Evolutionary conservation across 1,140 invertebrate species (phyloP).

Genomic region (Rhyacophila brunnea): DNA sequence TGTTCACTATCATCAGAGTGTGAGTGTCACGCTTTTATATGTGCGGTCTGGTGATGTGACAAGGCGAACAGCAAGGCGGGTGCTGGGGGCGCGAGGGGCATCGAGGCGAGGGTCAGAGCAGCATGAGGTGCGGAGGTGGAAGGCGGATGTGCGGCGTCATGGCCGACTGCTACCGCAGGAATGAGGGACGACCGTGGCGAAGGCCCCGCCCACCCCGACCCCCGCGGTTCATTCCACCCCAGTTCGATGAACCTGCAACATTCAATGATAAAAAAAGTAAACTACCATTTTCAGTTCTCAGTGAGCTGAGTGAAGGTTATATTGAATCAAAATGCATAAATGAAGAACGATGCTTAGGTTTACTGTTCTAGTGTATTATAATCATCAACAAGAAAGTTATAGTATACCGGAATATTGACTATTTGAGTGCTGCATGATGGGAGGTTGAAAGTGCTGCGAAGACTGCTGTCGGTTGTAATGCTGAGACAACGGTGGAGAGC

Average conservation of each 20-base stretch:
- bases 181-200: constrained; percentile 26
- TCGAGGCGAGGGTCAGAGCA: not conserved
- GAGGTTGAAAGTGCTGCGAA: constrained; percentile 30
- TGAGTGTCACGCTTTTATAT: too few relatives aligned
- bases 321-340: not conserved
- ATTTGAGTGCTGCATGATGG: constrained; percentile 25
- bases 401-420: constrained; percentile 27
- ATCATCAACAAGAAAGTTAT: not conserved
- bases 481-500: constrained; percentile 14
- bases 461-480: constrained; percentile 18
- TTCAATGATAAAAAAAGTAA: too few relatives aligned
- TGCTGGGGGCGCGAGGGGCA: too few relatives aligned
- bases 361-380: not conserved
- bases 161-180: constrained; percentile 28
- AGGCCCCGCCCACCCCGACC: constrained; percentile 26
- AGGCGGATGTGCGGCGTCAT: constrained; percentile 39
- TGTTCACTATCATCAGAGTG: too few relatives aligned
- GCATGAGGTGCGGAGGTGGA: constrained; percentile 25
- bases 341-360: not conserved
- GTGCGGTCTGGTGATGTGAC: too few relatives aligned
- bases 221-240: constrained; percentile 21
- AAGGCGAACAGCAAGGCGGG: too few relatives aligned
- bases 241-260: constrained; percentile 19
- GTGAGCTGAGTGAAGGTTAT: not conserved
- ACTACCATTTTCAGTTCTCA: not conserved